Percentiles rank a stretch among this genome's conserved stretches.
These are phyloP conservation scores for Irena cyanogastra DNA, from an alignment of 2,113 vertebrate genomes.

Conservation along the genomic window DNA sequence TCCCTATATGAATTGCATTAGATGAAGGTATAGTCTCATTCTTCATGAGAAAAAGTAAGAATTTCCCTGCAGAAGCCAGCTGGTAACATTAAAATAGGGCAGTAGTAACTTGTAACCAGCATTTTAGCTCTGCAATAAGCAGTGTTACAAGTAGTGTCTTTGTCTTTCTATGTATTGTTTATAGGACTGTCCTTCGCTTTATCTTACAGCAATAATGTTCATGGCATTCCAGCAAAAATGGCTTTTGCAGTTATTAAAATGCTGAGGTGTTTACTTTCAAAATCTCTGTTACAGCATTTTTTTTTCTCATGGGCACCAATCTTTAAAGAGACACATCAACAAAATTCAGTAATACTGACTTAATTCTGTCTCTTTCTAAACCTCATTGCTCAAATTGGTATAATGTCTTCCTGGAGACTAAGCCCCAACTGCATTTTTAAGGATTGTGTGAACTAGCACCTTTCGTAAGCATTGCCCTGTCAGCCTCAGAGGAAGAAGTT, in stretches of 20 bases:
- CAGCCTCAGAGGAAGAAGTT: background rate
- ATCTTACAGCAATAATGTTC: background rate
- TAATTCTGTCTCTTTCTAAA: background rate
- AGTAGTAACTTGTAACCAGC: background rate
- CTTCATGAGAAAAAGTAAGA: background rate
- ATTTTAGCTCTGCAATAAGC: slow-evolving; percentile 8
- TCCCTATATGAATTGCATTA: background rate
- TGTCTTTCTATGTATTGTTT: slow-evolving; percentile 37
- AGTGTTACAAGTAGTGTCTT: background rate
- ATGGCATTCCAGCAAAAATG: slow-evolving; percentile 4
- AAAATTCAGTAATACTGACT: background rate
- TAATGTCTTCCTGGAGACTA: background rate
- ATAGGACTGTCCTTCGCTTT: background rate
- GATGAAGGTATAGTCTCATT: background rate
- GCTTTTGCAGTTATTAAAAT: slow-evolving; percentile 20
- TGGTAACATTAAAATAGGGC: slow-evolving; percentile 11
- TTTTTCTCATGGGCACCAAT: background rate
- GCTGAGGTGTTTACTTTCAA: slow-evolving; percentile 9
- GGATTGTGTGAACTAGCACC: background rate
- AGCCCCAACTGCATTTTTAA: background rate
- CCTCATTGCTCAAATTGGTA: background rate
- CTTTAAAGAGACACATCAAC: background rate
- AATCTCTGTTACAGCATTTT: background rate
- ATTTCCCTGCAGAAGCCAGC: background rate
- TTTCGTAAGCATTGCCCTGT: background rate